phyloP scores from a whole-genome alignment of 2,888 invertebrate genomes.

The Cataglyphis albicans region DNA sequence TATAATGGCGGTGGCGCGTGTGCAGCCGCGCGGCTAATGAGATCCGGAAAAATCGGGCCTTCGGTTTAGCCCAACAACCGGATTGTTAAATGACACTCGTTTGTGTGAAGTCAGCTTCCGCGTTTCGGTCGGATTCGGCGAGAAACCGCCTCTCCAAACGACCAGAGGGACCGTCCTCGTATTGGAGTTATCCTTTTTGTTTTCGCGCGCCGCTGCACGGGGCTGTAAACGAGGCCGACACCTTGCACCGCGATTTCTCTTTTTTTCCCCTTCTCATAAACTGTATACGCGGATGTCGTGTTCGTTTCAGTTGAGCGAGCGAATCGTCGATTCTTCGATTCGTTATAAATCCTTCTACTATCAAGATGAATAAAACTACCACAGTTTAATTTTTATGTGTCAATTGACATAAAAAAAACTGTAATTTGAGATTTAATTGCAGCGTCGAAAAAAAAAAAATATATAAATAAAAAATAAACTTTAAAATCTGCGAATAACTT shows the following conservation, averaged over 20 bases:
- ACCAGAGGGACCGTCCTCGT: slow-evolving; percentile 36
- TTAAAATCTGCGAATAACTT: not conserved
- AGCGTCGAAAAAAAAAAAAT: not conserved
- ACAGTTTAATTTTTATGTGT: not conserved
- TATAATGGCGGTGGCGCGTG: slow-evolving; percentile 72
- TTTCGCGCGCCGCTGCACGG: slow-evolving; percentile 24
- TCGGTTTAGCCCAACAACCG: slow-evolving; percentile 71
- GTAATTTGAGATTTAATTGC: slow-evolving; percentile 16
- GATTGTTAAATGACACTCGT: slow-evolving; percentile 76
- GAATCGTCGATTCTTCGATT: slow-evolving; percentile 13
- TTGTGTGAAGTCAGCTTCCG: slow-evolving; percentile 71
- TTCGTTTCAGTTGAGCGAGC: slow-evolving; percentile 13
- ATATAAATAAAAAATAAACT: not conserved
- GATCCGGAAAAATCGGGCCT: slow-evolving; percentile 77
- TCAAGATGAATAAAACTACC: not conserved
- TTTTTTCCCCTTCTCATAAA: slow-evolving; percentile 26
- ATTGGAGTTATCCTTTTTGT: slow-evolving; percentile 30
- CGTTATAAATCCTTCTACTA: slow-evolving; percentile 7
- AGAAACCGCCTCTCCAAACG: slow-evolving; percentile 63
- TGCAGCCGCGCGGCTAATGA: slow-evolving; percentile 77
- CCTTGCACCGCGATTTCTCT: slow-evolving; percentile 33
- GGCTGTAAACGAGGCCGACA: slow-evolving; percentile 47
- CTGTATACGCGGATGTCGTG: not conserved
- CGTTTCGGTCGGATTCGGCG: slow-evolving; percentile 67
- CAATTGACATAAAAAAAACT: not conserved